phyloP scores from a whole-genome alignment of 2,888 invertebrate genomes.

The Arrhopalites spinosus region DNA sequence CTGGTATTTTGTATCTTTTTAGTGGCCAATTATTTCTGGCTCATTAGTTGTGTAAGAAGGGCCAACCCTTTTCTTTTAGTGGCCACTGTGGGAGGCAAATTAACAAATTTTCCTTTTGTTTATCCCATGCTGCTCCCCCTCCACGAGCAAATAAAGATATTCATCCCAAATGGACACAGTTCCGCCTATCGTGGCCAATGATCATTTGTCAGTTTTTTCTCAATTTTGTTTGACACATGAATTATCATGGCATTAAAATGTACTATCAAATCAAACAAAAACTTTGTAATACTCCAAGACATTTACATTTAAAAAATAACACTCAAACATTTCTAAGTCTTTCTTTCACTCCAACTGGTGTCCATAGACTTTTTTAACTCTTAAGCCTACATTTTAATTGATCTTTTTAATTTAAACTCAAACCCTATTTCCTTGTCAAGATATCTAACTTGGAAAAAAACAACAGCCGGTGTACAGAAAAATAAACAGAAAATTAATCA shows the following conservation, averaged over 20 bases:
- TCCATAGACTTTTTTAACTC: not conserved
- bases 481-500: too few species aligned
- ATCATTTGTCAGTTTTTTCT: slow-evolving; percentile 25
- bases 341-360: too few species aligned
- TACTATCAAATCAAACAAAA: not conserved
- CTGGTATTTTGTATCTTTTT: too few species aligned
- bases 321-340: too few species aligned
- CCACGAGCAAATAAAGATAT: not conserved
- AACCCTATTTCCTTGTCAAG: too few species aligned
- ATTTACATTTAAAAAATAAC: too few species aligned
- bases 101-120: slow-evolving; percentile 32
- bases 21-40: slow-evolving; percentile 32
- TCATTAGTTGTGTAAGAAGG: slow-evolving; percentile 28
- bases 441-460: too few species aligned
- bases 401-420: not conserved
- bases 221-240: not conserved
- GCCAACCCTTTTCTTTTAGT: slow-evolving; percentile 24
- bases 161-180: not conserved
- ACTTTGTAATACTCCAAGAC: not conserved
- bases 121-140: not conserved
- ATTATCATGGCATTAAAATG: not conserved
- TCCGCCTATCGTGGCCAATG: slow-evolving; percentile 25
- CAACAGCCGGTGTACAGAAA: too few species aligned
- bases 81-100: slow-evolving; percentile 34
- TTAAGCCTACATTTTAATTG: not conserved